Evolutionary conservation across 1,140 invertebrate genomes (phyloP), one percentile per base, ranked within the genome.

Genomic region (Pogonognathellus flavescens): DNA sequence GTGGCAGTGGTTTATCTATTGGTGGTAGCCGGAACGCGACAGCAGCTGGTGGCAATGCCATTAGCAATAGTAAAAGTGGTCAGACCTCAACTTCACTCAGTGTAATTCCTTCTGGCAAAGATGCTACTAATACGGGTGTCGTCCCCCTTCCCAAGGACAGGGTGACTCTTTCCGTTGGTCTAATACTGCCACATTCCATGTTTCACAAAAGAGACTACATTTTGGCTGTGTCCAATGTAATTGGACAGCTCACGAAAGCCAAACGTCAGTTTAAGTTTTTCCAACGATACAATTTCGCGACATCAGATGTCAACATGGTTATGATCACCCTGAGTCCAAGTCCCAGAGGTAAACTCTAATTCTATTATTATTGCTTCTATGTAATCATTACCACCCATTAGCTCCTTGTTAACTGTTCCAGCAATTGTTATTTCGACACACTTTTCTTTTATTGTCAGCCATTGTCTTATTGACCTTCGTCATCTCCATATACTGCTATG

Each of bases 281-380:
- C 53, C 92, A 93, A 89, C 92, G 93, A 86, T 94, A 93, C 89
- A 91, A 91, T 41, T 94, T 94, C 87, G 92, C 92, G 16, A 91
- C 92, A 52, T 90, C 91, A 57, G 92, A 94, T 87, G 93, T 95
- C 41, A 92, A 92, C 88, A 92, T 91, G 85, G 92, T 93, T 59
- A 93, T 94, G 92, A 94, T 95, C 93, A 93, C 92, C 81, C 90
- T 95, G 20, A 94, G 94, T 62, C 95, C 95, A 10, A 95, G 93
- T 91, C 95, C 95, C 11, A 95, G 93, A 93, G 94, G 94, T 95
- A 91, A 66, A 25, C 62, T 66, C 62, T 66, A 66, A 66, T 66
- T 66, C 62, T 66, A 66, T 66, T 66, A 66, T 16, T 66, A 66
- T 66, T 66, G 62, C 62, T 66, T 31, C 20, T 2, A 25, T 8